Evolutionary conservation across 2,888 invertebrate genomes (phyloP), one percentile per base, ranked within the genome.

Genomic region (Chromoteleia sp.): DNA sequence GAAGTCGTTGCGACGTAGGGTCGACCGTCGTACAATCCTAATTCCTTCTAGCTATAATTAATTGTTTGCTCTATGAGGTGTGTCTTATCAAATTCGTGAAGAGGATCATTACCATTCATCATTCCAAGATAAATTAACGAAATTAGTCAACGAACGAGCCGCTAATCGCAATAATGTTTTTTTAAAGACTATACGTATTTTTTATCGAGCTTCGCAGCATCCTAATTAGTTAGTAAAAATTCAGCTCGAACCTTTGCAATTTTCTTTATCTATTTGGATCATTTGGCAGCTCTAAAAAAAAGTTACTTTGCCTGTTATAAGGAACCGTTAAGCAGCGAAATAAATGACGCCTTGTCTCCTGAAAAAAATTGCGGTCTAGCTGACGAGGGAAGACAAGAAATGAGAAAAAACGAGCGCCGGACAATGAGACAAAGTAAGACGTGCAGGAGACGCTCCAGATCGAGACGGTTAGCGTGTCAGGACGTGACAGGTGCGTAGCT

Each of bases 1-100:
- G 89, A 89, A 89, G 88, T 88, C 88, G 85, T 88, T 87, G 83
- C 84, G 85, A 85, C 86, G 84, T 85, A 75, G 86, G 85, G 85
- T 83, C 83, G 83, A 71, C 56, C 76, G 65, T 67, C 81, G 67
- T 76, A 73, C 74, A 76, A 81, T 83, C 81, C 83, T 83, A 83
- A 83, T 83, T 83, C 82, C 80, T 74, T 76, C 81, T 78, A 73
- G 58, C 74, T 78, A 83, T 81, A 84, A 84, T 84, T 84, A 84
- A 84, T 84, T 77, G 70, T 70, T 67, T 58, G 74, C 48, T 75
- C 78, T 56, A 71, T 75, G 82, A 75, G 68, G 65, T 71, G 82
- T 75, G 78, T 71, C 74, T 79, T 82, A 82, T 82, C 82, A 73
- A 75, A 79, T 82, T 82, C 75, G 67, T 76, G 67, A 67, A 75